Percentiles rank a stretch among this genome's conserved stretches.
These are phyloP conservation scores for Drosophila seclusa DNA, from an alignment of 2,888 invertebrate species.

Conservation along the genomic window DNA sequence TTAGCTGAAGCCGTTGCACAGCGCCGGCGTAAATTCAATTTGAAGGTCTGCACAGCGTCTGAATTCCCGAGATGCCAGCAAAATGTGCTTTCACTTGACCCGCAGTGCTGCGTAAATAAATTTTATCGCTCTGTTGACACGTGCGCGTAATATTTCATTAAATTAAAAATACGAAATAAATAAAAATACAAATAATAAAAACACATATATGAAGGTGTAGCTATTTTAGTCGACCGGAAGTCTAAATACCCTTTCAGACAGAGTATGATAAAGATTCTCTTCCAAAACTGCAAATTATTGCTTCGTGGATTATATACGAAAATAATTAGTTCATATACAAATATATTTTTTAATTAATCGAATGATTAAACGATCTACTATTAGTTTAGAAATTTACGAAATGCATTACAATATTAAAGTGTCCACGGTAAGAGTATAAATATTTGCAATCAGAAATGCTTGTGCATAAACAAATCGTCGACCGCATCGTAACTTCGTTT, in stretches of 20 bases:
- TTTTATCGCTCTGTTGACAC: constrained; percentile 79
- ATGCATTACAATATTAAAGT: background rate
- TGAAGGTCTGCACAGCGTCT: constrained; percentile 66
- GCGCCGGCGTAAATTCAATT: constrained; percentile 75
- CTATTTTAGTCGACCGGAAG: background rate
- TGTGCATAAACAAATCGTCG: constrained; percentile 70
- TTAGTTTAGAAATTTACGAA: background rate
- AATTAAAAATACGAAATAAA: constrained; percentile 49
- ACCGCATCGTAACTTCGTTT: constrained; percentile 78
- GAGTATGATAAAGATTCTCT: too few species aligned
- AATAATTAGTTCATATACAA: background rate
- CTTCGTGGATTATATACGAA: background rate
- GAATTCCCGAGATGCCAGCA: constrained; percentile 64
- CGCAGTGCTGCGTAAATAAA: constrained; percentile 82
- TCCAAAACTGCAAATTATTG: background rate
- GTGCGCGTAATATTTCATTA: constrained; percentile 80
- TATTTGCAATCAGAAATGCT: constrained; percentile 31
- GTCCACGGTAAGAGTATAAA: constrained; percentile 13
- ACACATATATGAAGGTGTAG: constrained; percentile 10
- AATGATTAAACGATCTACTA: background rate
- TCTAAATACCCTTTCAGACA: constrained; percentile 23
- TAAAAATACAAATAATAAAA: constrained; percentile 22
- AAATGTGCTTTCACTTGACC: constrained; percentile 84
- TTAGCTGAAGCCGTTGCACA: constrained; percentile 7
- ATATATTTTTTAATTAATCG: background rate